A percentile compares a stretch with the other conserved stretches of the same genome.
Conservation (phyloP, 2,888 invertebrate genomes). For the Tetramorium bicarinatum region DNA sequence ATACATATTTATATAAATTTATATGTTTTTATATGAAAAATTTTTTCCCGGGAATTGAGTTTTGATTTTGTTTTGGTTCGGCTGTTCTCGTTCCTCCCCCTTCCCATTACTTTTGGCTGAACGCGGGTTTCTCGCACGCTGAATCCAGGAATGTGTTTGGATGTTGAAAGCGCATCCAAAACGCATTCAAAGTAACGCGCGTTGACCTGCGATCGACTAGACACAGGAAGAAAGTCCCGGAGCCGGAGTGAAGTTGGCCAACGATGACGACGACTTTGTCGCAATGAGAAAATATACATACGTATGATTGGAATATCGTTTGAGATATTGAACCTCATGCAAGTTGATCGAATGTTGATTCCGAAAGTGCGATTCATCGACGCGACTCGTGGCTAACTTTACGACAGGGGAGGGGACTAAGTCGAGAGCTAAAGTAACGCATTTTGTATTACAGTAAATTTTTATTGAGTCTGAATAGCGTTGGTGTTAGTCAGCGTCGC, state of each 20-base stretch:
- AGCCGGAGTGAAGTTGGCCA: no score
- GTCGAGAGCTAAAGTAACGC: not conserved
- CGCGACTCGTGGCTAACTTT: not conserved
- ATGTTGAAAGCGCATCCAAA: no score
- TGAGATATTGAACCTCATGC: not conserved
- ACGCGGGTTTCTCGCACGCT: not conserved
- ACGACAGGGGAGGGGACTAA: not conserved
- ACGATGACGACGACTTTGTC: no score
- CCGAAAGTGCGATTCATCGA: not conserved
- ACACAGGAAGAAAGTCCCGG: no score
- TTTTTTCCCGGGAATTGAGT: no score
- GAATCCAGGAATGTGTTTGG: not conserved
- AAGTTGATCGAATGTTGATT: not conserved
- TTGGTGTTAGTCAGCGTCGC: constrained; percentile 23
- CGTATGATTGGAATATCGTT: no score
- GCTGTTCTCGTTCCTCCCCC: not conserved
- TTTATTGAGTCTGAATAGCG: constrained; percentile 41
- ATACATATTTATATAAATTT: no score
- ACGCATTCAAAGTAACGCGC: no score
- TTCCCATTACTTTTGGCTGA: not conserved
- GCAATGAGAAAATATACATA: no score
- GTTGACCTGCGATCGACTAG: no score
- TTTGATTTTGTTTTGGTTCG: not conserved
- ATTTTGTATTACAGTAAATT: constrained; percentile 44
- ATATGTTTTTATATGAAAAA: no score